A percentile compares a stretch with the other conserved stretches of the same genome.
These are phyloP conservation scores for Philaenus spumarius DNA, from an alignment of 1,140 invertebrate genomes.

Conservation along the genomic window DNA sequence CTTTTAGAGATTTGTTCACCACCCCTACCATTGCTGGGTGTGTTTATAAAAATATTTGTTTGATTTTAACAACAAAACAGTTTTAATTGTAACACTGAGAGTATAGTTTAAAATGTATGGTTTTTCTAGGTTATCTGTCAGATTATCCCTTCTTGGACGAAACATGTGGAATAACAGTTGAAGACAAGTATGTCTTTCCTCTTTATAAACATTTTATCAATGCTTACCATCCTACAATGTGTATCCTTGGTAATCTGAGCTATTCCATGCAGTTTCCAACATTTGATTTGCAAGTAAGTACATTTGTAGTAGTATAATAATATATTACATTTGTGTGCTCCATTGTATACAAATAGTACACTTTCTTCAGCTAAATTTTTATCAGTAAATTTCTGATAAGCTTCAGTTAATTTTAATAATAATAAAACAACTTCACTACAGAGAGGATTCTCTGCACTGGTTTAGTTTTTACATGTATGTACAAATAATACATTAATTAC, in stretches of 20 bases:
- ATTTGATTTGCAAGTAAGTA: slow-evolving; percentile 72
- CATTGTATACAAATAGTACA: too few species aligned
- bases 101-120: not conserved
- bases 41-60: not conserved
- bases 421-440: too few species aligned
- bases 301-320: too few species aligned
- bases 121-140: slow-evolving; percentile 63
- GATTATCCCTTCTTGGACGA: slow-evolving; percentile 70
- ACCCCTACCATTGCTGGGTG: not conserved
- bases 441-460: too few species aligned
- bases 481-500: too few species aligned
- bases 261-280: slow-evolving; percentile 77
- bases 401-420: too few species aligned
- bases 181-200: slow-evolving; percentile 65
- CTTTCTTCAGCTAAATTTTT: too few species aligned
- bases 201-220: slow-evolving; percentile 84
- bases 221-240: slow-evolving; percentile 66
- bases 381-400: too few species aligned
- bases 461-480: too few species aligned
- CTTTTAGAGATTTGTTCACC: not conserved
- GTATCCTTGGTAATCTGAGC: slow-evolving; percentile 72
- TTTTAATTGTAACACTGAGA: not conserved
- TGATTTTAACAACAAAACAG: not conserved
- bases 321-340: too few species aligned
- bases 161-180: slow-evolving; percentile 61